phyloP scores from a whole-genome alignment of 2,888 invertebrate genomes.

The Chrysolina haemoptera region DNA sequence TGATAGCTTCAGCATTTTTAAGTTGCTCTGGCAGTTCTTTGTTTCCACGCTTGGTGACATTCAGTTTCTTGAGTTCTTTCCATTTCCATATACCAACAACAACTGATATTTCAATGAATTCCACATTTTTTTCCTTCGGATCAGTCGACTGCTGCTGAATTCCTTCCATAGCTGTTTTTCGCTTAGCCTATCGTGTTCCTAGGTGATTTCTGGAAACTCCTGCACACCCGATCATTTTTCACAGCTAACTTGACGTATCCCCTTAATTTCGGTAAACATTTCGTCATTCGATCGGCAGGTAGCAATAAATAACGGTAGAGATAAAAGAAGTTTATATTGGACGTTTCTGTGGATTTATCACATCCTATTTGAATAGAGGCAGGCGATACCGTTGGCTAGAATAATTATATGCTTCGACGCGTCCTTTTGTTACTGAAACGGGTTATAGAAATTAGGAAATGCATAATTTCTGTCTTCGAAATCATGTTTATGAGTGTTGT shows the following conservation, averaged over 20 bases:
- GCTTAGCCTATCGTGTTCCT: neutral
- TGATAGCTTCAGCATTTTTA: no score
- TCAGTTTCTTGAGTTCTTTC: no score
- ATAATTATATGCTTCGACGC: neutral
- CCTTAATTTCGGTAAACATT: slow-evolving; percentile 1
- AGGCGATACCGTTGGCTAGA: neutral
- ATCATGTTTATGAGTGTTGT: neutral
- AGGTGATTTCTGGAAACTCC: neutral
- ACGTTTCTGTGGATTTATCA: slow-evolving; percentile 8
- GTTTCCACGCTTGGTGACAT: no score
- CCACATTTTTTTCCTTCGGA: no score
- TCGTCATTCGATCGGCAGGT: slow-evolving; percentile 5
- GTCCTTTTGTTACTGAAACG: neutral
- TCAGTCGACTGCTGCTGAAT: neutral
- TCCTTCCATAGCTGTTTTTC: neutral
- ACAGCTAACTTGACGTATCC: neutral
- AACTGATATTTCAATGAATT: no score
- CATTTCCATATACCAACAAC: no score
- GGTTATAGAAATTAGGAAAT: neutral
- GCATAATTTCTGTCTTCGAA: neutral
- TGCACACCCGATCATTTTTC: neutral
- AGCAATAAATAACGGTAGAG: slow-evolving; percentile 10
- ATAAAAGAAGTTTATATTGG: slow-evolving; percentile 1
- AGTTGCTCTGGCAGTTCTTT: no score
- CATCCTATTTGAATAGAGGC: slow-evolving; percentile 13